phyloP scores from a whole-genome alignment of 37 sponge, comb jelly and placozoan species.

The Oopsacas minuta region DNA sequence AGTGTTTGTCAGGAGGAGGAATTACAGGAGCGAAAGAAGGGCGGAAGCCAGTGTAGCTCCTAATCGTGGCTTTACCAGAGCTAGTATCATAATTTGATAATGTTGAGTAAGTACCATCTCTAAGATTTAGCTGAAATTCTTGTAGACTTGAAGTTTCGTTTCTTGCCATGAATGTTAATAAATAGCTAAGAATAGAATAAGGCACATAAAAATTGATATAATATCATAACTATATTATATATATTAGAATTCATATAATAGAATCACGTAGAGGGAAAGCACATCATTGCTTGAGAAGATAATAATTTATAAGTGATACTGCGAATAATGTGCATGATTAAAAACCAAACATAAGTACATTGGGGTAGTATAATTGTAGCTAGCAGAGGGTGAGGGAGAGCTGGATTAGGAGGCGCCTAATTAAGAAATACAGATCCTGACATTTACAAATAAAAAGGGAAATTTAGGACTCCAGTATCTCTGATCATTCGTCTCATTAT shows the following conservation, averaged over 20 bases:
- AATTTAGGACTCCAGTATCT: not conserved
- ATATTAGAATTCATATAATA: too few relatives aligned
- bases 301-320: not conserved
- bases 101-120: not conserved
- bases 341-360: slow-evolving; percentile 16
- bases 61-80: not conserved
- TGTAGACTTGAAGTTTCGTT: not conserved
- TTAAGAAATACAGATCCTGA: slow-evolving; percentile 12
- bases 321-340: slow-evolving; percentile 18
- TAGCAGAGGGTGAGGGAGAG: not conserved
- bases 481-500: not conserved
- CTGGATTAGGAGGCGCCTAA: not conserved
- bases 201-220: too few relatives aligned
- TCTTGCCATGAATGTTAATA: slow-evolving; percentile 12
- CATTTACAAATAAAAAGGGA: slow-evolving; percentile 20
- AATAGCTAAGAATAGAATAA: too few relatives aligned
- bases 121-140: not conserved
- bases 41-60: not conserved
- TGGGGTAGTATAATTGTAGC: not conserved
- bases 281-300: too few relatives aligned
- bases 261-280: too few relatives aligned
- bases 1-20: not conserved
- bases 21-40: not conserved
- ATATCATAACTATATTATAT: too few relatives aligned
- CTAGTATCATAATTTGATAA: not conserved